A percentile compares a stretch with the other conserved stretches of the same genome.
Conservation (phyloP, 2,888 invertebrate genomes). For the Latheticus oryzae region DNA sequence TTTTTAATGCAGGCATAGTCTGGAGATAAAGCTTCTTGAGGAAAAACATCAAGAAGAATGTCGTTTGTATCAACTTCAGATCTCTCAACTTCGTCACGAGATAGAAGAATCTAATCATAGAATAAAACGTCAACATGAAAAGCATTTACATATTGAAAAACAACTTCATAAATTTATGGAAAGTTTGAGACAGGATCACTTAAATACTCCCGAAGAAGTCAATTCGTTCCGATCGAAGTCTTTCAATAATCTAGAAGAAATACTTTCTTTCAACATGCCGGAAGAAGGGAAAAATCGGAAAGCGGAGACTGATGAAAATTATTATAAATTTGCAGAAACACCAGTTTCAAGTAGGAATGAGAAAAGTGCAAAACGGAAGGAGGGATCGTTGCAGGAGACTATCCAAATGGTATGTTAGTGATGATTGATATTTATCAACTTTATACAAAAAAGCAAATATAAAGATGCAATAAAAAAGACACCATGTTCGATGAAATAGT, state of each 20-base stretch:
- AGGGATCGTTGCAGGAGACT: conserved; percentile 30
- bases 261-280: conserved; percentile 43
- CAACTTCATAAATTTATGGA: conserved; percentile 82
- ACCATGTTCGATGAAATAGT: too few relatives aligned
- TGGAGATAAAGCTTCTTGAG: conserved; percentile 81
- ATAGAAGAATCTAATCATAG: conserved; percentile 74
- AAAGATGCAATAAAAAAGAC: too few relatives aligned
- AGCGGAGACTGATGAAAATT: conserved; percentile 15
- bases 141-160: conserved; percentile 76
- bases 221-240: conserved; percentile 58
- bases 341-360: conserved; percentile 21
- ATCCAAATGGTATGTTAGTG: conserved; percentile 30
- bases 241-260: conserved; percentile 56
- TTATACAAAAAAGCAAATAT: too few relatives aligned
- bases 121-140: conserved; percentile 65
- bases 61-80: conserved; percentile 76
- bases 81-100: conserved; percentile 77
- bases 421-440: too few relatives aligned
- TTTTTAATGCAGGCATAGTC: conserved; percentile 70
- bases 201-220: conserved; percentile 52
- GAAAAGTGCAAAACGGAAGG: conserved; percentile 19
- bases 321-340: conserved; percentile 19
- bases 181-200: conserved; percentile 44
- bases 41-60: conserved; percentile 85
- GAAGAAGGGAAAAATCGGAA: conserved; percentile 13